These are phyloP conservation scores for Halictus quadricinctus DNA, from an alignment of 2,888 invertebrate genomes.

Conservation along the genomic window DNA sequence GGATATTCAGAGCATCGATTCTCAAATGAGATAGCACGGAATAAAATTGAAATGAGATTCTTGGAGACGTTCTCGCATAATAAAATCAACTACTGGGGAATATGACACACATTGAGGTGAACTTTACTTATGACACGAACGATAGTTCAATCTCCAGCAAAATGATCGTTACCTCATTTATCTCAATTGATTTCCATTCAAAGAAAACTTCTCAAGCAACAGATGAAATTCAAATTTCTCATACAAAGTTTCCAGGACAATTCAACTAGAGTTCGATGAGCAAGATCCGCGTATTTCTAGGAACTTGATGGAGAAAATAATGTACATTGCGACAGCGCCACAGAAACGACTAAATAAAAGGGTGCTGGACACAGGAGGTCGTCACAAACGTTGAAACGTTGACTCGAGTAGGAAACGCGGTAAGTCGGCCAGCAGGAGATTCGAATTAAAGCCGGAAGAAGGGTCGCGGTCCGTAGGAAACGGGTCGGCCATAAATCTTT, in stretches of 20 bases:
- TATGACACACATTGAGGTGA: not conserved
- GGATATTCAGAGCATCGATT: not conserved
- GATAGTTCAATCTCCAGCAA: no score
- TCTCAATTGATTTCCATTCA: not conserved
- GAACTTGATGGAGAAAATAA: not conserved
- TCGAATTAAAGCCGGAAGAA: constrained; percentile 51
- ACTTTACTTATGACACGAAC: no score
- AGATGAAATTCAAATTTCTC: no score
- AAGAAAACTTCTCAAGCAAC: not conserved
- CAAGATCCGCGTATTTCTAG: not conserved
- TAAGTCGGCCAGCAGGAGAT: constrained; percentile 53
- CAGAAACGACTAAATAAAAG: not conserved
- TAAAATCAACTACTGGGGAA: not conserved
- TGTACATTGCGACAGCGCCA: not conserved
- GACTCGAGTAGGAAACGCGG: not conserved
- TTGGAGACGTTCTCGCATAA: not conserved
- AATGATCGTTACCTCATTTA: no score
- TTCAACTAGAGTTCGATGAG: not conserved
- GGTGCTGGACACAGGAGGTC: not conserved
- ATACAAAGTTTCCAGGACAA: not conserved
- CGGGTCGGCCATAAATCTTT: constrained; percentile 53
- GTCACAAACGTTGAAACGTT: not conserved
- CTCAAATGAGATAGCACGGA: not conserved
- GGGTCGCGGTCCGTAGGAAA: constrained; percentile 35
- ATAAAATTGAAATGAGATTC: not conserved